Conservation (phyloP, 2,888 invertebrate genomes). For the Heliconius cydno region DNA sequence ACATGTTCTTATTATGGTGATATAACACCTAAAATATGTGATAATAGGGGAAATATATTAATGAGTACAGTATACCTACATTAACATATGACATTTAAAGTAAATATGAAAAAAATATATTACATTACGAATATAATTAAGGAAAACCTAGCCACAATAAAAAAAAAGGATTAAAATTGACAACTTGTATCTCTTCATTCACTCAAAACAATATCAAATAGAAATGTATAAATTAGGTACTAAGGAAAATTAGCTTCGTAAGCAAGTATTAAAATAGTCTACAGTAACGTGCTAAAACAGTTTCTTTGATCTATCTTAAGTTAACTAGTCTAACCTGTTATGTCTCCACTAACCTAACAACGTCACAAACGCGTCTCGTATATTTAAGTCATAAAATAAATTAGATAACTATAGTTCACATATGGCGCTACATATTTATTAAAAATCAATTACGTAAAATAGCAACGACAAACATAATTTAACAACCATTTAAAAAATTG, state of each 20-base stretch:
- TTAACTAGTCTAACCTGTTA: conserved; percentile 48
- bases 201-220: not conserved
- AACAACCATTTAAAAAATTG: not conserved
- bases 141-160: not conserved
- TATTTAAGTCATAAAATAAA: conserved; percentile 44
- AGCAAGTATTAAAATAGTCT: conserved; percentile 36
- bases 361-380: conserved; percentile 43
- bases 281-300: conserved; percentile 45
- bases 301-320: conserved; percentile 46
- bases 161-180: not conserved
- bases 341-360: conserved; percentile 45
- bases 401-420: conserved; percentile 30
- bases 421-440: not conserved
- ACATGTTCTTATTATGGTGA: conserved; percentile 24
- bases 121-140: not conserved
- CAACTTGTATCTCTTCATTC: not conserved
- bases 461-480: not conserved
- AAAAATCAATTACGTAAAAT: not conserved
- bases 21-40: conserved; percentile 8
- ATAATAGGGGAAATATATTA: not conserved
- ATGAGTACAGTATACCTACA: not conserved
- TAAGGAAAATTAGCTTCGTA: conserved; percentile 25
- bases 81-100: not conserved
- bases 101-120: not conserved
- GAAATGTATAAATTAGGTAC: not conserved